Evolutionary conservation across 2,888 invertebrate genomes (phyloP).

Genomic region (Scaptomyza cyrtandrae): DNA sequence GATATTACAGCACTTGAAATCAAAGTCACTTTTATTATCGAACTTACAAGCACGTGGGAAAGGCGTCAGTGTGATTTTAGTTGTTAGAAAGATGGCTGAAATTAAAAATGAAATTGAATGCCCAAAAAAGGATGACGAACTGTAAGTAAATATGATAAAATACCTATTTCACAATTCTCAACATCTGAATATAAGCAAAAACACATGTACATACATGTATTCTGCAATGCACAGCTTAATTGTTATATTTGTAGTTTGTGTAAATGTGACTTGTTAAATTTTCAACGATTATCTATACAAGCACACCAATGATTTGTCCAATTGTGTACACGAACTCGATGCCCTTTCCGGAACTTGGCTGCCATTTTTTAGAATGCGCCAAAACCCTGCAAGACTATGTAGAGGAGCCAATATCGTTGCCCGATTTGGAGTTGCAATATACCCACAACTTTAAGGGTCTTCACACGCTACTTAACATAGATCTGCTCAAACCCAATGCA

Average conservation of each 20-base stretch:
- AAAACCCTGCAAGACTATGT: constrained; percentile 40
- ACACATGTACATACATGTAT: too few relatives aligned
- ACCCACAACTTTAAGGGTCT: constrained; percentile 43
- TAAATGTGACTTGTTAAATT: too few relatives aligned
- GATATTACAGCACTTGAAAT: too few relatives aligned
- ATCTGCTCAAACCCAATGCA: constrained; percentile 34
- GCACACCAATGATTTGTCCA: too few relatives aligned
- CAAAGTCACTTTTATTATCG: too few relatives aligned
- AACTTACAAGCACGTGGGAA: background rate
- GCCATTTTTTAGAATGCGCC: constrained; percentile 53
- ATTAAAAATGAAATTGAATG: too few relatives aligned
- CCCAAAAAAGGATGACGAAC: too few relatives aligned
- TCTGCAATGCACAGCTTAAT: background rate
- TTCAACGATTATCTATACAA: too few relatives aligned
- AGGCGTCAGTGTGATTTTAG: background rate
- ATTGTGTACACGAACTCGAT: constrained; percentile 29
- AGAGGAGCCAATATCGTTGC: constrained; percentile 33
- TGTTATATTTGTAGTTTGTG: too few relatives aligned
- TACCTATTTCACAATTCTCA: background rate
- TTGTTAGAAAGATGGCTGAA: background rate
- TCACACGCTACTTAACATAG: constrained; percentile 50
- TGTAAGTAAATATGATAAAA: background rate
- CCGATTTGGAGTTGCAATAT: constrained; percentile 29
- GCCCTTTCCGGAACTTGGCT: constrained; percentile 34
- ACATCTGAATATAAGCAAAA: background rate